These are phyloP conservation scores for Meleagris gallopavo DNA, from an alignment of 2,113 vertebrate genomes.

Conservation along the genomic window DNA sequence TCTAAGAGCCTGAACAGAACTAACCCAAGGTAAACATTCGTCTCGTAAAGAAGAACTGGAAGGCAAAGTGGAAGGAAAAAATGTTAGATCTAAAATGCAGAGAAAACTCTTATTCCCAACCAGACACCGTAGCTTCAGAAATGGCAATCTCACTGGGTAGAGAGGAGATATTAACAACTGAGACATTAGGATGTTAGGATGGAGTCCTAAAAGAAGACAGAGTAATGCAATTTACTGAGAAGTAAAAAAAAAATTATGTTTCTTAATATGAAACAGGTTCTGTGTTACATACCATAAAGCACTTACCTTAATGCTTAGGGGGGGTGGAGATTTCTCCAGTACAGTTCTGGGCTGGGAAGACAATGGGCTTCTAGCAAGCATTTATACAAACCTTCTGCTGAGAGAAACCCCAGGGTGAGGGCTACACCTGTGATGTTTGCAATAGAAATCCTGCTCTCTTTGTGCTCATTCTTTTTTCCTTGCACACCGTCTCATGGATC, in stretches of 20 bases:
- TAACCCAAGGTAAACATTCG: background rate
- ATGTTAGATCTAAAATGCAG: background rate
- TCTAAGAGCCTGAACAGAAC: background rate
- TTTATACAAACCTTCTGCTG: background rate
- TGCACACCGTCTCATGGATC: background rate
- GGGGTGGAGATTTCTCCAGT: background rate
- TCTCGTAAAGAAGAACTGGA: background rate
- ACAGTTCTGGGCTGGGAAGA: background rate
- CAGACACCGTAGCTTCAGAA: too few species aligned
- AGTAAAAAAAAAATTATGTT: background rate
- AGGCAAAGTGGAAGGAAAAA: background rate
- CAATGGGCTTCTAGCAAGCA: background rate
- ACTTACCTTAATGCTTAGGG: background rate
- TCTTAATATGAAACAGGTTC: background rate
- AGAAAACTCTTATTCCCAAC: too few species aligned
- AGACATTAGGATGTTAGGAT: background rate
- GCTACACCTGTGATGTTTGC: accelerated
- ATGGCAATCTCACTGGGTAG: background rate
- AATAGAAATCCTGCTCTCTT: background rate
- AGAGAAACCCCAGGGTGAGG: background rate
- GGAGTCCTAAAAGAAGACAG: background rate
- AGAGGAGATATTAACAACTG: background rate
- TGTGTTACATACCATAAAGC: background rate
- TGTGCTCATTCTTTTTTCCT: background rate
- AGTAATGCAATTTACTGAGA: background rate